Evolutionary conservation across 2,888 invertebrate genomes (phyloP).

Genomic region (Rhagophthalmus giganteus): DNA sequence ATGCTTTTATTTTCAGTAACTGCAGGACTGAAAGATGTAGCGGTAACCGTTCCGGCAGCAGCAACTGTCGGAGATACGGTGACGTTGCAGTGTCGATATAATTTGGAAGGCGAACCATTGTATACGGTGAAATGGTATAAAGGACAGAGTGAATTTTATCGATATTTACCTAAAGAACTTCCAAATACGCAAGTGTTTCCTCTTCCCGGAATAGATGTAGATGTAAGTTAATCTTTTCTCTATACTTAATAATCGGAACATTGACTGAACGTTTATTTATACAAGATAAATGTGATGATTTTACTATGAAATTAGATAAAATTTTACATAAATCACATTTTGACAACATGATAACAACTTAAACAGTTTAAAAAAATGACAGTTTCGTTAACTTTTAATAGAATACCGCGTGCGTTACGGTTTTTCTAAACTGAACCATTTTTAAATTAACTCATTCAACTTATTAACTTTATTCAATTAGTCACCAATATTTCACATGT

Average conservation of each 20-base stretch:
- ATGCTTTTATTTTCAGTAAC: conserved; percentile 63
- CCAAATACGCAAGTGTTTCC: conserved; percentile 75
- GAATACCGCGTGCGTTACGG: no score
- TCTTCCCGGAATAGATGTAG: conserved; percentile 68
- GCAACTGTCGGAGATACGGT: conserved; percentile 74
- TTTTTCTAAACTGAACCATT: no score
- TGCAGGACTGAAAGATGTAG: conserved; percentile 67
- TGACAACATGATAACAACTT: no score
- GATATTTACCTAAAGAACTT: conserved; percentile 77
- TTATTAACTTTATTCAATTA: no score
- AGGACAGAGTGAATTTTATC: conserved; percentile 75
- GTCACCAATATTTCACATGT: no score
- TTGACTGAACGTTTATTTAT: no score
- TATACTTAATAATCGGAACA: neutral
- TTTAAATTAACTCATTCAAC: no score
- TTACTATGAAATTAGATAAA: no score
- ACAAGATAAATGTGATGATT: no score
- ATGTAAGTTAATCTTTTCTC: conserved; percentile 62
- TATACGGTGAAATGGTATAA: conserved; percentile 85
- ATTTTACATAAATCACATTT: no score
- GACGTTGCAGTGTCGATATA: conserved; percentile 73
- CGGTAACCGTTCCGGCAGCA: conserved; percentile 71
- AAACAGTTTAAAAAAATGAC: no score
- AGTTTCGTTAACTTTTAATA: no score
- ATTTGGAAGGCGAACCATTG: conserved; percentile 71